These are phyloP conservation scores for Dione juno DNA, from an alignment of 2,888 invertebrate genomes.

Conservation along the genomic window DNA sequence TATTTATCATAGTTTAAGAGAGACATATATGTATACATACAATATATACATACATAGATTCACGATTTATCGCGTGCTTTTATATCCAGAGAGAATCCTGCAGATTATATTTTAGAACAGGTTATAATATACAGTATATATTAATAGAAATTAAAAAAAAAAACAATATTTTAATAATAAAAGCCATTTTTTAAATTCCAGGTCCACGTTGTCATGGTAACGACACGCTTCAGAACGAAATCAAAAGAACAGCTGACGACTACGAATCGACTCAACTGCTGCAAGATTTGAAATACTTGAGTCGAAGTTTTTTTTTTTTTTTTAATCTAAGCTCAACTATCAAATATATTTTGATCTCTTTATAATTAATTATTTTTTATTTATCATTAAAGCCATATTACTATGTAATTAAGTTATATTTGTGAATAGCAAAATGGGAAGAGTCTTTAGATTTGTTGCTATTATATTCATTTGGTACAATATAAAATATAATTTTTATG, in stretches of 20 bases:
- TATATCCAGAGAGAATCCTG: too few species aligned
- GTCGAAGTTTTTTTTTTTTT: not conserved
- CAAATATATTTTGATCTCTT: slow-evolving; percentile 76
- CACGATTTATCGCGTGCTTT: too few species aligned
- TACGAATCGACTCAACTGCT: not conserved
- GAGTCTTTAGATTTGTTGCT: slow-evolving; percentile 5
- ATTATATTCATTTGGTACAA: too few species aligned
- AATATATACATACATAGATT: too few species aligned
- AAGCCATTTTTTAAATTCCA: slow-evolving; percentile 48
- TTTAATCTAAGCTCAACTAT: slow-evolving; percentile 38
- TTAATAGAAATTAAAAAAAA: not conserved
- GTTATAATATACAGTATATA: too few species aligned
- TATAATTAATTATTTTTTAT: slow-evolving; percentile 73
- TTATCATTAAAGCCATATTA: slow-evolving; percentile 81
- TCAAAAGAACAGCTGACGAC: slow-evolving; percentile 44
- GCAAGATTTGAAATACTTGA: not conserved
- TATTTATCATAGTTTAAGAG: too few species aligned
- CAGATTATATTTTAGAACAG: too few species aligned
- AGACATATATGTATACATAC: too few species aligned
- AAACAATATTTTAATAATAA: not conserved
- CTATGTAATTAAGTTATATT: slow-evolving; percentile 57
- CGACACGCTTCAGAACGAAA: slow-evolving; percentile 56
- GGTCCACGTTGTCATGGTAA: slow-evolving; percentile 58
- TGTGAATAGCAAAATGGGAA: not conserved
- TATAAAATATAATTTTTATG: too few species aligned